Evolutionary conservation across 1,140 invertebrate species (phyloP), one percentile per base, ranked within the genome.

Genomic region (Cotesia typhae): DNA sequence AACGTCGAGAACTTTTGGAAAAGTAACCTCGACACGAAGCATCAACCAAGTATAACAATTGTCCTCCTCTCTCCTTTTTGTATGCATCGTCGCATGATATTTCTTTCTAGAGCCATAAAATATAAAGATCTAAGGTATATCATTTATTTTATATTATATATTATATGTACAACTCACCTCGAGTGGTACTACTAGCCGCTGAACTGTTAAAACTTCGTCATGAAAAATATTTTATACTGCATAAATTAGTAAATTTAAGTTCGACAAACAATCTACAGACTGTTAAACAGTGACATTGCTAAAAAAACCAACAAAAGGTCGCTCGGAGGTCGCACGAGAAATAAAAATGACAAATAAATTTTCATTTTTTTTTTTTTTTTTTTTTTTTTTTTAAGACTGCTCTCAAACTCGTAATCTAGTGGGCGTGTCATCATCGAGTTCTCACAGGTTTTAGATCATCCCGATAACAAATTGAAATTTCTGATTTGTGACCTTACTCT

Each of bases 151-250:
- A 52, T 36, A 53, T 14, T 53, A 51, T 55, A 28, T 72, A 52
- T 36, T 37, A 9, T 53, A 51, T 63, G 51, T 71, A 35, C 35
- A 64, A 52, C 37, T 55, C 14, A 37, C 28, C 41, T 84, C 77
- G 52, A 17, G 61, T 85, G 83, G 84, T 80, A 85, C 82, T 83
- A 78, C 82, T 84, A 83, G 79, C 81, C 83, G 74, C 84, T 79
- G 74, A 82, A 79, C 53, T 60, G 77, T 82, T 77, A 72, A 75
- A 80, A 78, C 78, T 81, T 77, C 77, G 76, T 80, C 77, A 64
- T 38, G 51, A 12, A 73, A 68, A 68, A 20, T 36, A 38, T 36
- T 37, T n/a, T 67, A 35, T 35, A 67, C 35, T 7, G 20, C 52
- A 67, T 55, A 55, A 67, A 72, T 20, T 41, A 51, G 41, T 20